These are phyloP conservation scores for Hydrochoerus hydrochaeris DNA, from an alignment of 2,113 vertebrate species.

Conservation along the genomic window DNA sequence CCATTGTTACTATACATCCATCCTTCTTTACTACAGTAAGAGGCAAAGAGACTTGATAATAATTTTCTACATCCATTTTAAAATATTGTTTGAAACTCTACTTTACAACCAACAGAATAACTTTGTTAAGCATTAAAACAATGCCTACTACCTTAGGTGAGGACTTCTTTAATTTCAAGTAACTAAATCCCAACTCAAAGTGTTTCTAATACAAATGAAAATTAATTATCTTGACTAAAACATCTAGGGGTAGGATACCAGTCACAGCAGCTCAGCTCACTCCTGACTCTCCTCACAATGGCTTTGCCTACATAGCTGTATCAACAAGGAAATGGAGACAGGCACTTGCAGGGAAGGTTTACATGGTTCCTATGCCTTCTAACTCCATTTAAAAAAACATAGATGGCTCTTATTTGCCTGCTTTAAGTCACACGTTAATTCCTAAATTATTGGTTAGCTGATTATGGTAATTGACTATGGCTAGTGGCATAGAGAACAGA, in stretches of 20 bases:
- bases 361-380: neutral
- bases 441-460: neutral
- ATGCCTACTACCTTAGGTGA: neutral
- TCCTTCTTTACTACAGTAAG: neutral
- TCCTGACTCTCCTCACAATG: neutral
- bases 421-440: neutral
- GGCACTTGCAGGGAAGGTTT: neutral
- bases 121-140: neutral
- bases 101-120: neutral
- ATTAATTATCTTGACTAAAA: neutral
- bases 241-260: neutral
- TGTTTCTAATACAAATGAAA: neutral
- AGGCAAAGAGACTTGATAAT: neutral
- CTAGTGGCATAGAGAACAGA: neutral
- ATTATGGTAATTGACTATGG: neutral
- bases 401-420: neutral
- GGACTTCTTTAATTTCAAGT: neutral
- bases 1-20: neutral
- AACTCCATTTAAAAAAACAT: neutral
- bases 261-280: neutral
- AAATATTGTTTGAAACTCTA: neutral
- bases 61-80: neutral
- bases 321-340: neutral
- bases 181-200: neutral
- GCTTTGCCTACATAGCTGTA: neutral